Conservation (phyloP, 2,888 invertebrate genomes). For the Mellilla xanthometata region DNA sequence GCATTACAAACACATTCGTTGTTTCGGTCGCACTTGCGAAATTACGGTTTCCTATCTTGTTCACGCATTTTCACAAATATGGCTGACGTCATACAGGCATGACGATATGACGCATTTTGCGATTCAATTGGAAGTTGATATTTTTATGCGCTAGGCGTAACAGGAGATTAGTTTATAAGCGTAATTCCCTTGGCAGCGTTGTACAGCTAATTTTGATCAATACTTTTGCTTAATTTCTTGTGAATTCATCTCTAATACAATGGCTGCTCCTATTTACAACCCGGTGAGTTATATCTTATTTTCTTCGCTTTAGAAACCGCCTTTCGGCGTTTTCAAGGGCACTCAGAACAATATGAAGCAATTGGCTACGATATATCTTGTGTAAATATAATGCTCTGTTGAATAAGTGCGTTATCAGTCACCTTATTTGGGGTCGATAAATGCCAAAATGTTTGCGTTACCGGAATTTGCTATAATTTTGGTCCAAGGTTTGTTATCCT, state of each 20-base stretch:
- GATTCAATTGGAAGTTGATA: conserved; percentile 46
- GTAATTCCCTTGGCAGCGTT: conserved; percentile 33
- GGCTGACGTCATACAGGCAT: conserved; percentile 47
- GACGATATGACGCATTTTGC: conserved; percentile 66
- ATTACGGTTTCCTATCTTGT: conserved; percentile 1
- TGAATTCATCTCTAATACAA: conserved; percentile 36
- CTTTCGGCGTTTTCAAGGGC: conserved; percentile 58
- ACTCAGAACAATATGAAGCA: conserved; percentile 42
- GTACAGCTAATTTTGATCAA: conserved; percentile 28
- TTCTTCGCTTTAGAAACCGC: conserved; percentile 22
- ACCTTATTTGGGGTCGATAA: conserved; percentile 25
- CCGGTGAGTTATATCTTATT: conserved; percentile 54
- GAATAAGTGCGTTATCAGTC: conserved; percentile 26
- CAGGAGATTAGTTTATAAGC: conserved; percentile 40
- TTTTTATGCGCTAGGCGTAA: conserved; percentile 52
- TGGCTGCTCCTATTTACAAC: conserved; percentile 68
- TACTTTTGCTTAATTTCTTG: conserved; percentile 16
- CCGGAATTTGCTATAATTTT: conserved; percentile 6
- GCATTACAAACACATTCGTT: no score
- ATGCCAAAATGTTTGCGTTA: conserved; percentile 1
- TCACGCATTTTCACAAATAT: conserved; percentile 14
- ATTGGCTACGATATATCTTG: conserved; percentile 40
- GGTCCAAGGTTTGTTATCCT: conserved; percentile 34
- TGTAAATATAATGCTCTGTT: conserved; percentile 45
- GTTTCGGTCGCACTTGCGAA: conserved; percentile 21